Evolutionary conservation across 1,140 invertebrate genomes (phyloP), one percentile per base, ranked within the genome.

Genomic region (Drosophila trapezifrons): DNA sequence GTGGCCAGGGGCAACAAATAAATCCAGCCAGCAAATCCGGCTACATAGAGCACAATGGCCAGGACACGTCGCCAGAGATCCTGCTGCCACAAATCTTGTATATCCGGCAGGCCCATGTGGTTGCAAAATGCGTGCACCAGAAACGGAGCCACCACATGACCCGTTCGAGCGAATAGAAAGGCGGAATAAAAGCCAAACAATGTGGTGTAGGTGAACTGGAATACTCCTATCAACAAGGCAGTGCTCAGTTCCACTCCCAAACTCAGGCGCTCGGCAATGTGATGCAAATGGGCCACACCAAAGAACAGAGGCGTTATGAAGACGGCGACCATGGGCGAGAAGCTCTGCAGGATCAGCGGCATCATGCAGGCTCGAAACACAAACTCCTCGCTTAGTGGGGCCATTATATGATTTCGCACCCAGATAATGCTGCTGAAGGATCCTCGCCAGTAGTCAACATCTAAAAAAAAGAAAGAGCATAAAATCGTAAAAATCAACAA

Each of bases 301-400:
- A 99, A 99, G 91, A 99, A 97, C 8, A 99, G 91, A 2, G 98
- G 97, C 84, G 96, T 97, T 66, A 98, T 94, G 73, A 98, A 96
- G 46, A 98, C 95, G 8, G 97, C 95, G 58, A 93, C 95, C 6
- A 94, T 92, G 4, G 95, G 95, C n/a, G 94, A 92, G 78, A 98
- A 95, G 91, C 96, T 96, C 87, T 98, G 96, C 63, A 98, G 92
- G 12, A 99, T 93, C 17, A 98, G 91, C 25, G 98, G 97, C 90
- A 99, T 93, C 97, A 99, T 98, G 91, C 98, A 99, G 0, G 97
- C 97, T 77, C 98, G 94, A 92, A 98, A 98, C 5, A 97, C 97
- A 93, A 98, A 98, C 92, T 99, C 98, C 93, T 99, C 98, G 64
- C 97, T 97, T 29, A 99, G 91, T 12, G 98, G 98, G 12, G 98